Evolutionary conservation across 2,888 invertebrate species (phyloP).

Genomic region (Cheilosia urbana): DNA sequence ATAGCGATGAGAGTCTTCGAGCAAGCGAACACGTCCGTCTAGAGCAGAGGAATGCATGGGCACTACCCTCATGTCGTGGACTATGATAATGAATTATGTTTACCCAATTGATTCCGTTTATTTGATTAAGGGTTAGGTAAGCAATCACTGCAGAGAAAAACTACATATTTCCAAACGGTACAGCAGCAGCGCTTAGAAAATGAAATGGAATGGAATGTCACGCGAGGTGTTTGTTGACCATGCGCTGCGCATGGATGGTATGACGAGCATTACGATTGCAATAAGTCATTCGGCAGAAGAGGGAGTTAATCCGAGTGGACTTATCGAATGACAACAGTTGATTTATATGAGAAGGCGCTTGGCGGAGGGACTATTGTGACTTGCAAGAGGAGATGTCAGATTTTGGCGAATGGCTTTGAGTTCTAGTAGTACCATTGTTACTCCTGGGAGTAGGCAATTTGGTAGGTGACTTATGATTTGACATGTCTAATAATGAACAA

Average conservation of each 20-base stretch:
- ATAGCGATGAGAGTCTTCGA: not conserved
- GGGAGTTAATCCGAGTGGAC: constrained; percentile 14
- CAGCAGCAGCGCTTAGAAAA: constrained; percentile 32
- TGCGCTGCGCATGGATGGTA: not conserved
- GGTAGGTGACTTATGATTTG: no score
- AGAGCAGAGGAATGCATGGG: constrained; percentile 10
- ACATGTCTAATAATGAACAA: no score
- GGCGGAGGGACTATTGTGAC: not conserved
- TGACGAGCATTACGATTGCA: constrained; percentile 18
- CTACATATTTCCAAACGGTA: constrained; percentile 27
- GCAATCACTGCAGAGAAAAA: not conserved
- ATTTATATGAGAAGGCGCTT: constrained; percentile 9
- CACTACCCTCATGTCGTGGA: constrained; percentile 69
- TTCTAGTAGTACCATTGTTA: no score
- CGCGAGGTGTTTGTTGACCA: constrained; percentile 8
- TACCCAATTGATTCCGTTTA: constrained; percentile 65
- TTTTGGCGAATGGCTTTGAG: not conserved
- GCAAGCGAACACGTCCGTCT: not conserved
- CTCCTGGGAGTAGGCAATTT: no score
- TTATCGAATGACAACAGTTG: constrained; percentile 16
- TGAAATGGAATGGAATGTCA: constrained; percentile 31
- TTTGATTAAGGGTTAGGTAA: constrained; percentile 65
- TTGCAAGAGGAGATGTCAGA: not conserved
- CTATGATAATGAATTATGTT: constrained; percentile 71
- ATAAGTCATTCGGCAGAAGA: constrained; percentile 38